Conservation (phyloP, 2,888 invertebrate genomes). For the Crepidodera aurea region DNA sequence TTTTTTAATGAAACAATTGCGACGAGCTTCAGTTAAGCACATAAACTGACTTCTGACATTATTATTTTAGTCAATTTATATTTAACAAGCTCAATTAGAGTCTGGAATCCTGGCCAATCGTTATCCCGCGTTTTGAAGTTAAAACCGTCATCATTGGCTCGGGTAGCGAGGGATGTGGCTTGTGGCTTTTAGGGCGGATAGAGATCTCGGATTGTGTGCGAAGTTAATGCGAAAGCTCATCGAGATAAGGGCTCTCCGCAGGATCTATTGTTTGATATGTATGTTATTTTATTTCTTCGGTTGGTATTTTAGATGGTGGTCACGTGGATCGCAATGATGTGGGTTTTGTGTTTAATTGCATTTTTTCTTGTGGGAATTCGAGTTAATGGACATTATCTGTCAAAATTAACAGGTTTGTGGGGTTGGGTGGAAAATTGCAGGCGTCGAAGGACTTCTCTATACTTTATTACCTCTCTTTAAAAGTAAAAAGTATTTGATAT, state of each 20-base stretch:
- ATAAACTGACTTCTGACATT: constrained; percentile 60
- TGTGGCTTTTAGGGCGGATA: constrained; percentile 38
- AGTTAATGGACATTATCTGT: background rate
- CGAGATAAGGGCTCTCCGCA: constrained; percentile 39
- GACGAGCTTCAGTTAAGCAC: constrained; percentile 36
- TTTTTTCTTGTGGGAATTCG: constrained; percentile 56
- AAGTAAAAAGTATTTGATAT: too few relatives aligned
- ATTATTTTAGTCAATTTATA: constrained; percentile 64
- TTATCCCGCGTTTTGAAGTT: constrained; percentile 37
- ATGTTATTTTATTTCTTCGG: constrained; percentile 25
- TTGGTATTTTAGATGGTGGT: constrained; percentile 47
- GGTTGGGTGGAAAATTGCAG: too few relatives aligned
- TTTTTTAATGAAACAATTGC: constrained; percentile 54
- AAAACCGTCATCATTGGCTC: constrained; percentile 42
- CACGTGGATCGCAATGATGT: constrained; percentile 52
- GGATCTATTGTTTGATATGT: constrained; percentile 39
- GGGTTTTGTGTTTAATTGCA: constrained; percentile 49
- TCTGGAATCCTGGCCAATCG: constrained; percentile 50
- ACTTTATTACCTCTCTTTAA: too few relatives aligned
- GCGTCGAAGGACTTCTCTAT: too few relatives aligned
- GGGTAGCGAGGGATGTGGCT: constrained; percentile 36
- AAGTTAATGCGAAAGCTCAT: too few relatives aligned
- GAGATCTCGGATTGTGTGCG: constrained; percentile 2
- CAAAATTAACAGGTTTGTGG: too few relatives aligned
- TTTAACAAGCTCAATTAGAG: constrained; percentile 61